These are phyloP conservation scores for Pteronura brasiliensis DNA, from an alignment of 2,113 vertebrate species.

Conservation along the genomic window DNA sequence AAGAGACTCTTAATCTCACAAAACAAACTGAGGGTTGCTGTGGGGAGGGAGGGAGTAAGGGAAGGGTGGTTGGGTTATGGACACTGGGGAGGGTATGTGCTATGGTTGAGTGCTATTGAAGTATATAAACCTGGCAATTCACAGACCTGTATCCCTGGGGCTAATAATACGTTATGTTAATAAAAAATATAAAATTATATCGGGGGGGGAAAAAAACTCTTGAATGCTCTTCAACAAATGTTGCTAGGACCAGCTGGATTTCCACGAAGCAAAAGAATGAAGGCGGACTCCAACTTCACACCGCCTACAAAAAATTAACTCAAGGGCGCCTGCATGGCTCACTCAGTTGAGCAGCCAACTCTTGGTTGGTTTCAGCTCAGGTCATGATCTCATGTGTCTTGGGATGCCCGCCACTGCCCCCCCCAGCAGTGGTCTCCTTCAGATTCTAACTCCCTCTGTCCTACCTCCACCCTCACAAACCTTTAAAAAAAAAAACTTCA, in stretches of 20 bases:
- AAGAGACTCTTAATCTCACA: too few species aligned
- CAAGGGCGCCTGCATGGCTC: background rate
- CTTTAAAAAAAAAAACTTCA: too few species aligned
- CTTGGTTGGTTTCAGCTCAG: background rate
- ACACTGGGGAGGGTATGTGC: too few species aligned
- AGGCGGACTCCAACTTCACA: background rate
- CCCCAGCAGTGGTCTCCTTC: background rate
- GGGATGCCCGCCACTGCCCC: accelerated
- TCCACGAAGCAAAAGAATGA: background rate
- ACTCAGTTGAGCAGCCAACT: background rate
- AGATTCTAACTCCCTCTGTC: background rate
- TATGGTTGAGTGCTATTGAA: too few species aligned
- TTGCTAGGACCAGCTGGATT: background rate
- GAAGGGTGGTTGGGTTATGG: too few species aligned
- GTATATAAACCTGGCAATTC: too few species aligned
- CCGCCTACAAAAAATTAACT: background rate
- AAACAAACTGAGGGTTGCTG: too few species aligned
- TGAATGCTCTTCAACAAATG: background rate
- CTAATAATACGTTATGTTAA: too few species aligned
- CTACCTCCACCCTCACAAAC: too few species aligned
- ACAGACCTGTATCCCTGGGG: too few species aligned
- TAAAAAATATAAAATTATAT: too few species aligned
- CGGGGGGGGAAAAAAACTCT: background rate
- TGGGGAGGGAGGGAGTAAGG: too few species aligned
- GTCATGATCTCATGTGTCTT: background rate